These are phyloP conservation scores for Moxostoma hubbsi DNA, from an alignment of 2,797 vertebrate genomes.

Conservation along the genomic window DNA sequence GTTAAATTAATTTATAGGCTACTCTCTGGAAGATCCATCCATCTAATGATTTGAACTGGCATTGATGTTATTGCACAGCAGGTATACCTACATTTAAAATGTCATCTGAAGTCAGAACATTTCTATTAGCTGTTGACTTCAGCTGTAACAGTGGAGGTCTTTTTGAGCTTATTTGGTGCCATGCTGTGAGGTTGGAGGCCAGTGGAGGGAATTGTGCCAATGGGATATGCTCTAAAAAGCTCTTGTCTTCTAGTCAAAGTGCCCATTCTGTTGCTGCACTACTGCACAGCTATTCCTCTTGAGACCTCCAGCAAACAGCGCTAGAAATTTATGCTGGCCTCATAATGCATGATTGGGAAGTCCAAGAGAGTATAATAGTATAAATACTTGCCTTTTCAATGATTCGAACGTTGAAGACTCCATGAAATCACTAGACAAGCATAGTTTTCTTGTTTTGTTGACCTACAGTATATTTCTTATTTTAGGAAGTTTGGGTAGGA, in stretches of 20 bases:
- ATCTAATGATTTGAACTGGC: no score
- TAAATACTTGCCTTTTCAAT: background rate
- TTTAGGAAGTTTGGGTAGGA: no score
- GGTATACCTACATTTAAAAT: no score
- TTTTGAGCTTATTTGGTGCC: constrained; percentile 26
- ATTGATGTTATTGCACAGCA: no score
- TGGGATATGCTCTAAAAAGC: constrained; percentile 46
- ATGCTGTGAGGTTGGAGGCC: constrained; percentile 37
- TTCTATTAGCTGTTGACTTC: constrained; percentile 15
- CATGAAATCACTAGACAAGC: no score
- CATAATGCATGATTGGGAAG: constrained; percentile 4
- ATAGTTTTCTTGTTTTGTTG: no score
- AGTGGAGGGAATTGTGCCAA: constrained; percentile 31
- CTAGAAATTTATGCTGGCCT: constrained; percentile 28
- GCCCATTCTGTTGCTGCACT: constrained; percentile 40
- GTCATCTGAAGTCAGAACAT: constrained; percentile 9
- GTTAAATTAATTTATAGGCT: background rate
- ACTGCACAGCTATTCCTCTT: constrained; percentile 17
- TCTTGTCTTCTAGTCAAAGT: constrained; percentile 46
- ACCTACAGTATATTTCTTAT: no score
- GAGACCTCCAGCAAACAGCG: constrained; percentile 22
- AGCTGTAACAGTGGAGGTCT: constrained; percentile 12
- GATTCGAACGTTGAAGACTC: background rate
- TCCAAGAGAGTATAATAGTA: background rate
- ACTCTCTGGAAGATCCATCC: background rate